phyloP scores from a whole-genome alignment of 2,113 vertebrate genomes.

The Pyxicephalus adspersus region DNA sequence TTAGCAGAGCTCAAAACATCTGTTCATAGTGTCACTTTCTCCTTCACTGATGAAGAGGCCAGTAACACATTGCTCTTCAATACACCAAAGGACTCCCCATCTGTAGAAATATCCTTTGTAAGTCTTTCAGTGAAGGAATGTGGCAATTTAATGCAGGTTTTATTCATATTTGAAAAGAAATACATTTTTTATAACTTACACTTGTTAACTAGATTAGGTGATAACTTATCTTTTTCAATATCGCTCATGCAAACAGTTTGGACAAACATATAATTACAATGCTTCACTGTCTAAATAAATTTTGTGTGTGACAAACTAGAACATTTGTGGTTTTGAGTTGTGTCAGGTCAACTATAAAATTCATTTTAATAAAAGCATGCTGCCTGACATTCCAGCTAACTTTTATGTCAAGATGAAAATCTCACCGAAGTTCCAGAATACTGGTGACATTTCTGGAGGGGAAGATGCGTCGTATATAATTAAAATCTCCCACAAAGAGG shows the following conservation, averaged over 20 bases:
- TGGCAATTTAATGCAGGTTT: neutral
- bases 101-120: conserved; percentile 20
- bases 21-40: conserved; percentile 55
- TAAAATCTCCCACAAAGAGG: conserved; percentile 96
- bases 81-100: conserved; percentile 38
- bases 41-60: conserved; percentile 52
- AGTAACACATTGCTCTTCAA: conserved; percentile 39
- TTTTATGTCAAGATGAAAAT: conserved; percentile 50
- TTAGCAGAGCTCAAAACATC: conserved; percentile 55
- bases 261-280: conserved; percentile 24
- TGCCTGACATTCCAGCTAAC: conserved; percentile 51
- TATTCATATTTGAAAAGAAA: neutral
- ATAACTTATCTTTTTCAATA: neutral
- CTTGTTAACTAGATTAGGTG: neutral
- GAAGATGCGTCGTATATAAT: conserved; percentile 94
- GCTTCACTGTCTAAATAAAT: conserved; percentile 34
- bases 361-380: conserved; percentile 53
- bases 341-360: conserved; percentile 56
- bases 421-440: conserved; percentile 94
- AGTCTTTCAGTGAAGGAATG: neutral
- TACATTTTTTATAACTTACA: neutral
- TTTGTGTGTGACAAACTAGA: conserved; percentile 38
- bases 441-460: conserved; percentile 96
- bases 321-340: conserved; percentile 46
- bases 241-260: conserved; percentile 23